These are phyloP conservation scores for Euclidia mi DNA, from an alignment of 2,888 invertebrate genomes.

Conservation along the genomic window DNA sequence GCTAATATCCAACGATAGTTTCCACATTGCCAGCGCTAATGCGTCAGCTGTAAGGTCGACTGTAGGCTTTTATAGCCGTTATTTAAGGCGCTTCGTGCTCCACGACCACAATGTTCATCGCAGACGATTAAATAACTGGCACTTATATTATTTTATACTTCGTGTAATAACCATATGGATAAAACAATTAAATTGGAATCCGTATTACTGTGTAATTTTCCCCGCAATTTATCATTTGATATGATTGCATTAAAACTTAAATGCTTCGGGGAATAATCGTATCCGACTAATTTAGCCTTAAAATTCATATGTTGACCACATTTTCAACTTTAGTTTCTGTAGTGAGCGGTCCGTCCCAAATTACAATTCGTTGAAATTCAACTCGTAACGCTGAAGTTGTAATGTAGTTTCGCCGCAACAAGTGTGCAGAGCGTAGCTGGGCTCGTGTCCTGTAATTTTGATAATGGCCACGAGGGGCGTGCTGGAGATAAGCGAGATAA, in stretches of 20 bases:
- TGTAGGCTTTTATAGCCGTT: slow-evolving; percentile 50
- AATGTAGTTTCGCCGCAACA: slow-evolving; percentile 57
- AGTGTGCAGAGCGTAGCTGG: slow-evolving; percentile 47
- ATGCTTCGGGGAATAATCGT: slow-evolving; percentile 17
- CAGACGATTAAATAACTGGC: slow-evolving; percentile 42
- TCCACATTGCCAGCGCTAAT: slow-evolving; percentile 36
- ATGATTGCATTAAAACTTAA: slow-evolving; percentile 24
- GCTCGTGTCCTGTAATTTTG: slow-evolving; percentile 72
- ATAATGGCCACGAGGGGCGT: slow-evolving; percentile 71
- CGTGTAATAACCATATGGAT: slow-evolving; percentile 14
- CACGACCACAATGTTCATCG: slow-evolving; percentile 51
- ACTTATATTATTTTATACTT: slow-evolving; percentile 43
- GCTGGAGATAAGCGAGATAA: slow-evolving; percentile 71
- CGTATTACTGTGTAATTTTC: slow-evolving; percentile 22
- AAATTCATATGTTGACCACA: slow-evolving; percentile 31
- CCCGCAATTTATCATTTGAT: slow-evolving; percentile 31
- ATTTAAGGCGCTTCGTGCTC: slow-evolving; percentile 54
- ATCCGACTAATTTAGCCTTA: slow-evolving; percentile 20
- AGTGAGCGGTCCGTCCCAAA: slow-evolving; percentile 17
- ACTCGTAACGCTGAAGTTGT: slow-evolving; percentile 44
- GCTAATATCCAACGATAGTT: slow-evolving; percentile 31
- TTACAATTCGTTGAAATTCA: slow-evolving; percentile 54
- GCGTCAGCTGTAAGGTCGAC: slow-evolving; percentile 46
- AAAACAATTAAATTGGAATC: slow-evolving; percentile 23
- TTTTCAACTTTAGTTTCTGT: slow-evolving; percentile 32